Base-by-base conservation (phyloP, 2,888 invertebrate genomes). In the Tetragnatha montana region DNA sequence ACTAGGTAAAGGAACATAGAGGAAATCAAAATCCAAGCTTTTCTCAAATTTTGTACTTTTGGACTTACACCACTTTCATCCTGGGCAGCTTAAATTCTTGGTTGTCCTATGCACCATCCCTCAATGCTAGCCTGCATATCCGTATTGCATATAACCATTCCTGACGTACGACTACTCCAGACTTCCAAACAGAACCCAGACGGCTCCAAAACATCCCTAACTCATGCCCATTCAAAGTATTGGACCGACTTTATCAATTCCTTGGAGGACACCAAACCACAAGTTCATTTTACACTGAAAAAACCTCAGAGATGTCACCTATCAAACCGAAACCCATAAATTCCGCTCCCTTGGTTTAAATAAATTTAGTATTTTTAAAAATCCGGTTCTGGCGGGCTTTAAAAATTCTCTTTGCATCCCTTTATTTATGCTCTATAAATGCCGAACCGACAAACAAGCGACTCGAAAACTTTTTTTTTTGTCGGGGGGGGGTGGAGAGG, bases 361-460 rank as follows among this genome's bases (percentile, higher is more conserved):
- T 76, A 51, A n/a, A n/a, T n/a, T n/a, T n/a, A n/a, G n/a, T 73
- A 74, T 73, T 74, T 81, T 14, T 21, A 4, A 73, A 60, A 79
- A 74, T 74, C 14, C 12, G 51, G 17, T 14, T 19, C 21, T 35
- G 60, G 51, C 35, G 10, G n/a, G 22, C 35, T 8, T 4, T 12
- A 50, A 68, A 76, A n/a, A n/a, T n/a, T n/a, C 49, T 76, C 60
- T 60, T 51, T 74, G 60, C 83, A 7, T 68, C n/a, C 35, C 69
- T 69, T 68, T 84, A 84, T 84, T 84, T 84, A 84, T 68, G 84
- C 84, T 84, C 75, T 47, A 84, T 76, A 76, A 84, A 84, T 84
- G 76, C 35, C 49, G 75, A 68, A 76, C 68, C 17, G 84, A 84
- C 75, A 75, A 76, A 50, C 69, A 76, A 76, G 68, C 69, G 84